These are phyloP conservation scores for Eudasyphora cyanicolor DNA, from an alignment of 2,888 invertebrate species.

Conservation along the genomic window DNA sequence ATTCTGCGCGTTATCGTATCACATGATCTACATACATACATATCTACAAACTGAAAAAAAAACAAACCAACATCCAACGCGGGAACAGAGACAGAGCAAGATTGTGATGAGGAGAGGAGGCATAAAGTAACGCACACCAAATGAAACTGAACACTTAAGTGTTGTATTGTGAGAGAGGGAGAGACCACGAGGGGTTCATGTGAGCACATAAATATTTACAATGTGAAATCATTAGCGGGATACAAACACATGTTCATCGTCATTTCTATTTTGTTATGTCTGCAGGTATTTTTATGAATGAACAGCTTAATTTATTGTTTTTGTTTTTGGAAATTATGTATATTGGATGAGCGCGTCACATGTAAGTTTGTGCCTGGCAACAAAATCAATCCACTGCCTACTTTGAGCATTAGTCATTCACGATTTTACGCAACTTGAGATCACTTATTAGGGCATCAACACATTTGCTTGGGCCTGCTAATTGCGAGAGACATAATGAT, in stretches of 20 bases:
- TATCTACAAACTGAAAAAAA: conserved; percentile 9
- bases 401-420: not conserved
- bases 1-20: conserved; percentile 18
- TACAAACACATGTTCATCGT: not conserved
- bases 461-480: not conserved
- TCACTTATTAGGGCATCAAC: not conserved
- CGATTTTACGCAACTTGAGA: not conserved
- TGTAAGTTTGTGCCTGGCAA: not conserved
- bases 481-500: not conserved
- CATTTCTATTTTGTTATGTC: not conserved
- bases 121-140: not conserved
- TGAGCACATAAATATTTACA: not conserved
- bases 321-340: not conserved
- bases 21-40: conserved; percentile 41
- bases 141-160: not conserved
- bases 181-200: too few species aligned
- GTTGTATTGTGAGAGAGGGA: too few species aligned
- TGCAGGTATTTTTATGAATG: not conserved
- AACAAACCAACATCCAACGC: too few species aligned
- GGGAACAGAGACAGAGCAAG: not conserved
- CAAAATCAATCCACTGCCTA: not conserved
- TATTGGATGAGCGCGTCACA: not conserved
- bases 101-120: not conserved
- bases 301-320: not conserved
- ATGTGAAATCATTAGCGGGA: not conserved